Conservation (phyloP, 2,797 vertebrate genomes). For the Hafferia zeledoni region DNA sequence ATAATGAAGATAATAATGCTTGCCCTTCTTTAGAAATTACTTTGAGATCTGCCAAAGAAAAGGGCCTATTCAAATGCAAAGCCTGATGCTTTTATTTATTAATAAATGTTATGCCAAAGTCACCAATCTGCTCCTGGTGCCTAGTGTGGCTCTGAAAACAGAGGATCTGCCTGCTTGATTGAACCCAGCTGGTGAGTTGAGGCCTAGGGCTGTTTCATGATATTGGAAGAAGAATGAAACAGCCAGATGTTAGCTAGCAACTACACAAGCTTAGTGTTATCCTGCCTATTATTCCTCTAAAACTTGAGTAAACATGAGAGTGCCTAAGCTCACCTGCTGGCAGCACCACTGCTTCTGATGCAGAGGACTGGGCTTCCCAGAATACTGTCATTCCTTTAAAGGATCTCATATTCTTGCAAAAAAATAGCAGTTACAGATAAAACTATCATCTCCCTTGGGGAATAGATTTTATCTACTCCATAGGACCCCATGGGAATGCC, state of each 20-base stretch:
- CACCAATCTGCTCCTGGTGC: constrained; percentile 49
- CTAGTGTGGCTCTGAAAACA: not conserved
- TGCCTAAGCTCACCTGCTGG: not conserved
- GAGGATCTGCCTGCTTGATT: constrained; percentile 12
- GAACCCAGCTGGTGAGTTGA: not conserved
- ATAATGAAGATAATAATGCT: constrained; percentile 18
- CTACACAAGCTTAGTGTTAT: not conserved
- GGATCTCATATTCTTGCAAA: not conserved
- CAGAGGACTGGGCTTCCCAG: not conserved
- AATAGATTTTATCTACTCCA: not conserved
- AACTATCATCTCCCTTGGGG: not conserved
- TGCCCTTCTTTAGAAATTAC: constrained; percentile 55
- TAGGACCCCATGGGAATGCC: not conserved
- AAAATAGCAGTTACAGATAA: not conserved
- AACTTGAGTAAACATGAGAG: not conserved
- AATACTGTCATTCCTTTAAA: not conserved
- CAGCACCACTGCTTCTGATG: not conserved
- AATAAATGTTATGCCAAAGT: constrained; percentile 46
- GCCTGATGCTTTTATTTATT: constrained; percentile 60
- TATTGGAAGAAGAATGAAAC: not conserved
- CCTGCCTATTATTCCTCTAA: not conserved
- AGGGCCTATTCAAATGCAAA: constrained; percentile 52
- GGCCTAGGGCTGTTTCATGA: not conserved
- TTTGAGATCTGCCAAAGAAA: constrained; percentile 56
- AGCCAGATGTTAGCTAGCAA: constrained; percentile 42